Evolutionary conservation across 1,140 invertebrate species (phyloP).

Genomic region (Leptestheria dahalacensis): DNA sequence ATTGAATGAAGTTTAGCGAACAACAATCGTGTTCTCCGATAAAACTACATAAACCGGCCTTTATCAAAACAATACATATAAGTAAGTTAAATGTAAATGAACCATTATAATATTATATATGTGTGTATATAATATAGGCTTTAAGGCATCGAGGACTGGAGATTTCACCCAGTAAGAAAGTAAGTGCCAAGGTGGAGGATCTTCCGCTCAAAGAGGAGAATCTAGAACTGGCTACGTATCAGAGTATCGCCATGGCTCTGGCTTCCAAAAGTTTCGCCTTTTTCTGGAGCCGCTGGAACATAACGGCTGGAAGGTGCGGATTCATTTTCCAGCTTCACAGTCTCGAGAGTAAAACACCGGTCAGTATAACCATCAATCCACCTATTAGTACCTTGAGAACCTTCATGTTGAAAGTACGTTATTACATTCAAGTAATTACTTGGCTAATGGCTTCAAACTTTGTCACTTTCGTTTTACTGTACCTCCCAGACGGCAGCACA

Average conservation of each 20-base stretch:
- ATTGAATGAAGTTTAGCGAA: too few species aligned
- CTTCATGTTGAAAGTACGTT: too few species aligned
- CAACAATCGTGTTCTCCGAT: too few species aligned
- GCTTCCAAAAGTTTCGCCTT: constrained; percentile 10
- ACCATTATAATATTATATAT: too few species aligned
- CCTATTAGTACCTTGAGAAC: too few species aligned
- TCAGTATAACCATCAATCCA: too few species aligned
- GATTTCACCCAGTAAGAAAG: constrained; percentile 7
- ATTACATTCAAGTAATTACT: too few species aligned
- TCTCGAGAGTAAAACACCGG: constrained; percentile 6
- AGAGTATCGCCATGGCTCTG: constrained; percentile 6
- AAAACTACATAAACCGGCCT: too few species aligned
- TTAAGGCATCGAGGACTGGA: constrained; percentile 12
- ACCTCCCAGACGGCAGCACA: background rate
- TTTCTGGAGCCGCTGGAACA: constrained; percentile 11
- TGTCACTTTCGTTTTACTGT: background rate
- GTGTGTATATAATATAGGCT: too few species aligned
- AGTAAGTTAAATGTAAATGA: too few species aligned
- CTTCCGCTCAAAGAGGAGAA: constrained; percentile 6
- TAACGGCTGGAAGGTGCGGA: constrained; percentile 9
- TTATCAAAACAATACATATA: too few species aligned
- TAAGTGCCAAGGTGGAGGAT: constrained; percentile 13
- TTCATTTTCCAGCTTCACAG: constrained; percentile 14
- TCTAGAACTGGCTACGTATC: constrained; percentile 5
- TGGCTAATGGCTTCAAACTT: background rate